Conservation (phyloP, 2,797 vertebrate genomes). For the Myripristis jacobus region DNA sequence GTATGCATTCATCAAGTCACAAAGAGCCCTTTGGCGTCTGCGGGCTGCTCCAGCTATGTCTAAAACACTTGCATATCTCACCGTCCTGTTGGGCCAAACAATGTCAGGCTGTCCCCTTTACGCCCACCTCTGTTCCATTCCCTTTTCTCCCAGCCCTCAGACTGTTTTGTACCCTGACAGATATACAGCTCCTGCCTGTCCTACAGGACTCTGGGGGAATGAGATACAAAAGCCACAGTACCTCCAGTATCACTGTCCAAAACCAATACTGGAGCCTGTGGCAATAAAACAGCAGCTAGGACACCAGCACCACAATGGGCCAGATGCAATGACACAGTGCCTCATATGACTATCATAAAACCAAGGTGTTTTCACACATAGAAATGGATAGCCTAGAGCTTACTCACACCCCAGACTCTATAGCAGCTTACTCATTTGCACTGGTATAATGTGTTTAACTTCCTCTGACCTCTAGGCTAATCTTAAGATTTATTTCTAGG, state of each 20-base stretch:
- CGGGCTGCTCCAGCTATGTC: conserved; percentile 55
- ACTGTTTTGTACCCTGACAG: conserved; percentile 77
- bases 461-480: conserved; percentile 44
- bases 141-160: conserved; percentile 63
- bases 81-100: conserved; percentile 65
- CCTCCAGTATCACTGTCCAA: conserved; percentile 66
- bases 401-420: conserved; percentile 1
- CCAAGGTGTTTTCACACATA: conserved; percentile 15
- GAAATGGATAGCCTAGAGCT: conserved; percentile 11
- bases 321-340: conserved; percentile 45
- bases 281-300: conserved; percentile 63
- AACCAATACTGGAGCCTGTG: conserved; percentile 63
- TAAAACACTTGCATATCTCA: conserved; percentile 66
- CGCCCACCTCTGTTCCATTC: conserved; percentile 70
- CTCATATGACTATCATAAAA: conserved; percentile 10
- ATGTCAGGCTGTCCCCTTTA: conserved; percentile 68
- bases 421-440: conserved; percentile 22
- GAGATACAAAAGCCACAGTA: conserved; percentile 78
- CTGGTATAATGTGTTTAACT: conserved; percentile 39
- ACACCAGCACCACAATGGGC: conserved; percentile 34
- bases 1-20: conserved; percentile 49
- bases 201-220: conserved; percentile 73
- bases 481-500: conserved; percentile 45
- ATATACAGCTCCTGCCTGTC: conserved; percentile 78
- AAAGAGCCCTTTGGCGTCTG: conserved; percentile 58